Percentiles rank a stretch among this genome's conserved stretches.
Conservation (phyloP, 1,140 invertebrate species). For the Tetramorium simillimum region DNA sequence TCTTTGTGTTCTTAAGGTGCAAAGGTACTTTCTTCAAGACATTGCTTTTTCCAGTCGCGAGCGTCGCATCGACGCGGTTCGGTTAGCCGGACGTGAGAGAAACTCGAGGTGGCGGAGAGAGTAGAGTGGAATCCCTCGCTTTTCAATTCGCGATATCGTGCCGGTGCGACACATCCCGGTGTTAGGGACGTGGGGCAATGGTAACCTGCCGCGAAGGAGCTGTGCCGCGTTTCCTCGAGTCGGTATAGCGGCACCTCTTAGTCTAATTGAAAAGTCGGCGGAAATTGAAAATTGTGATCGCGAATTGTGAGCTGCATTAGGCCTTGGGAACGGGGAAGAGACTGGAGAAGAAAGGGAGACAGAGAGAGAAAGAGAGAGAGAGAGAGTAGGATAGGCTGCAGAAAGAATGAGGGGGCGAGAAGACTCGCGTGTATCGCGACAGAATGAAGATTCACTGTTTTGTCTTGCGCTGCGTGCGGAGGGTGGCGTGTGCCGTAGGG, state of each 20-base stretch:
- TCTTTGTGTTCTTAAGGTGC: constrained; percentile 2
- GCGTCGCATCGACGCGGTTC: constrained; percentile 44
- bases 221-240: constrained; percentile 63
- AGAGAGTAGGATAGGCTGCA: constrained; percentile 50
- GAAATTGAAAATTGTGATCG: constrained; percentile 86
- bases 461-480: constrained; percentile 78
- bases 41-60: constrained; percentile 1
- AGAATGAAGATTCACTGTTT: constrained; percentile 85
- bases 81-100: constrained; percentile 48
- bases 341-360: constrained; percentile 48
- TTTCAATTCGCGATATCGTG: constrained; percentile 80
- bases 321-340: constrained; percentile 63
- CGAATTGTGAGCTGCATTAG: constrained; percentile 85
- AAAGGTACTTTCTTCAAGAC: constrained; percentile 12
- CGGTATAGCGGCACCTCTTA: constrained; percentile 82
- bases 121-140: constrained; percentile 67
- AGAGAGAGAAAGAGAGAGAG: constrained; percentile 62
- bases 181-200: constrained; percentile 61
- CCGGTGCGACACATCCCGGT: constrained; percentile 64
- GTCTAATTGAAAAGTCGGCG: constrained; percentile 86
- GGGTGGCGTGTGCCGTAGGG: constrained; percentile 59
- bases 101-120: constrained; percentile 1
- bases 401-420: constrained; percentile 55
- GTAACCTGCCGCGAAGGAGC: constrained; percentile 75
- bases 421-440: constrained; percentile 78